Base-by-base conservation (phyloP, 2,888 invertebrate genomes). In the Iselma pallidipennis region DNA sequence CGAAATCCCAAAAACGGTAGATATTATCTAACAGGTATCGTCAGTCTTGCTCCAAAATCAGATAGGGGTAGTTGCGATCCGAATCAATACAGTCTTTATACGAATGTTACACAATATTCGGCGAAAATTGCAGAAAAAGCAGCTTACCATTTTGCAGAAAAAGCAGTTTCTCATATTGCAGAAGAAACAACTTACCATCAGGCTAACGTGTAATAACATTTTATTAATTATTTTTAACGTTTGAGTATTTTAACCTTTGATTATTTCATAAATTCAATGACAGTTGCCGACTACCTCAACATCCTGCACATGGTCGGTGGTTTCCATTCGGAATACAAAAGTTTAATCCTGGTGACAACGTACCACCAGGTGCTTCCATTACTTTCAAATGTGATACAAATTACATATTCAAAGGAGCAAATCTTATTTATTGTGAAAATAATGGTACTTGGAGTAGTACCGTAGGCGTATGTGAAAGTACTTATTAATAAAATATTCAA, bases 11-110 rank as follows among this genome's bases (percentile, higher is more conserved):
- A 63, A 16, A 66, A 73, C 23, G 71, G 69, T 2, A 66, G 78
- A 4, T 83, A 80, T 78, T 83, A 80, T 63, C 70, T 84, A 5
- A 74, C 80, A 49, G 84, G 84, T 0, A 75, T 84, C 55, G 83
- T 84, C 4, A 83, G 83, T 62, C 73, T 81, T 29, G 78, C 80
- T 7, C 67, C 82, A 4, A 76, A 74, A 4, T 59, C 69, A 29
- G 16, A 42, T 25, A 49, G 23, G 49, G 21, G 52, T 21, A 9
- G 42, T 1, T 82, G 82, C 58, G 67, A 82, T 65, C 76, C 71
- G 54, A 67, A 75, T 49, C 63, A 76, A 2, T 81, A 79, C 63
- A 74, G 80, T 14, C 69, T 82, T 16, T 82, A 79, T 51, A 82
- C 82, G 1, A 66, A 65, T 67, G 61, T 82, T 28, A 74, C 78